Percentiles rank a stretch among this genome's conserved stretches.
Evolutionary conservation across 2,113 vertebrate genomes (phyloP).

Genomic region (Egretta garzetta): DNA sequence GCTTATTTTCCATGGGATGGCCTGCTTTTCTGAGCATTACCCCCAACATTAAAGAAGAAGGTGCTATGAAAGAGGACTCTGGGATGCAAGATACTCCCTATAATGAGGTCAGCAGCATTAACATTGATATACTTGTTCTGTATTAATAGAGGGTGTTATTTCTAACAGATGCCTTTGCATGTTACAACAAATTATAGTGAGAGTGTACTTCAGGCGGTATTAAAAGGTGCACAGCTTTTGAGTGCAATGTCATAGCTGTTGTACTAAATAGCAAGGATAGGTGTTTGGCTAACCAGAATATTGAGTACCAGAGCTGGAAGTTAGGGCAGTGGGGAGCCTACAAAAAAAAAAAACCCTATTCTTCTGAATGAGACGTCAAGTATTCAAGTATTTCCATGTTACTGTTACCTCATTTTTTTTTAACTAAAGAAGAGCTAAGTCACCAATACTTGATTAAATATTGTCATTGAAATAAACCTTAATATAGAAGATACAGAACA

Average conservation of each 20-base stretch:
- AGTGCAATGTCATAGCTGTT: background rate
- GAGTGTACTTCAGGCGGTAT: background rate
- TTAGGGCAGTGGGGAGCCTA: background rate
- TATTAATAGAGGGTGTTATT: background rate
- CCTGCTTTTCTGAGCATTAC: conserved; percentile 95
- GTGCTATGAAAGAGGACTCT: conserved; percentile 96
- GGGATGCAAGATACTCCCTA: conserved; percentile 97
- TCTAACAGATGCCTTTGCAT: background rate
- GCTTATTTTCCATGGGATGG: conserved; percentile 97
- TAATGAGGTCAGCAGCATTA: conserved; percentile 84
- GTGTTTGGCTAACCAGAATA: background rate
- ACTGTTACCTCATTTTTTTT: background rate
- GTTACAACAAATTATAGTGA: background rate
- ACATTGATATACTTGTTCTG: background rate
- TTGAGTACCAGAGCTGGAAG: background rate
- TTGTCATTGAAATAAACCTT: background rate
- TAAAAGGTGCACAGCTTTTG: background rate
- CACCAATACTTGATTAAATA: background rate
- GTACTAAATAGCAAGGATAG: background rate
- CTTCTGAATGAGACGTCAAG: background rate
- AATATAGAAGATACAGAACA: background rate
- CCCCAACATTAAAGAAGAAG: conserved; percentile 97
- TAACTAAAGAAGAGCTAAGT: background rate
- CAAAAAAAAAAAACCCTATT: background rate
- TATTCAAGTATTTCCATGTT: background rate